phyloP scores from a whole-genome alignment of 2,888 invertebrate genomes.

The Octonoba sinensis region DNA sequence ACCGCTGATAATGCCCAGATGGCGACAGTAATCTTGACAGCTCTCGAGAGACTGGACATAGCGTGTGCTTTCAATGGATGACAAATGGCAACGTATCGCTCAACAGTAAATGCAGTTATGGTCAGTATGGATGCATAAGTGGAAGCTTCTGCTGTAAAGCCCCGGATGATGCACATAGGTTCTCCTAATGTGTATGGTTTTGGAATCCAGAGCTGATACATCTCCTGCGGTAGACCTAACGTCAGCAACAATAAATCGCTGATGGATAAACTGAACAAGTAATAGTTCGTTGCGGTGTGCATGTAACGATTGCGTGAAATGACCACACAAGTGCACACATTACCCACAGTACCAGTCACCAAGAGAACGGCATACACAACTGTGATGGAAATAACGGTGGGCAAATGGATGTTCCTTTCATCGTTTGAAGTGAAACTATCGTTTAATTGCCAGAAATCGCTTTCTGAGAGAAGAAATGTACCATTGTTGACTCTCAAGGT shows the following conservation, averaged over 20 bases:
- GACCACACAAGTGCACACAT: conserved; percentile 83
- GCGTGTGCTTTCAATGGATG: conserved; percentile 79
- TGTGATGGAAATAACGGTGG: conserved; percentile 73
- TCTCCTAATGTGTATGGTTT: conserved; percentile 77
- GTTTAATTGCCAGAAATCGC: too few species aligned
- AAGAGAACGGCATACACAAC: conserved; percentile 80
- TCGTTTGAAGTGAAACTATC: neutral
- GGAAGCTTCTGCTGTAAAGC: conserved; percentile 85
- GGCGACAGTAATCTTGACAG: conserved; percentile 82
- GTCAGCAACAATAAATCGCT: conserved; percentile 84
- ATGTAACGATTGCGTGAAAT: conserved; percentile 82
- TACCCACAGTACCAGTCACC: conserved; percentile 82
- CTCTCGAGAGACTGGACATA: conserved; percentile 77
- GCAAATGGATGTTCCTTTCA: conserved; percentile 26
- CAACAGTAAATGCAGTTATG: conserved; percentile 89
- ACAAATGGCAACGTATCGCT: conserved; percentile 88
- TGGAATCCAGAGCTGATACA: conserved; percentile 73
- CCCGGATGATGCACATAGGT: conserved; percentile 81
- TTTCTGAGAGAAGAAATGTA: too few species aligned
- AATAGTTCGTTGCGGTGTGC: conserved; percentile 88
- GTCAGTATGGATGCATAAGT: conserved; percentile 81
- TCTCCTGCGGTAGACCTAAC: conserved; percentile 85
- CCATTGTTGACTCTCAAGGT: too few species aligned
- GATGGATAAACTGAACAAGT: conserved; percentile 83
- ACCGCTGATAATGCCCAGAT: conserved; percentile 82